Evolutionary conservation across 2,113 vertebrate species (phyloP).

Genomic region (Condylura cristata): DNA sequence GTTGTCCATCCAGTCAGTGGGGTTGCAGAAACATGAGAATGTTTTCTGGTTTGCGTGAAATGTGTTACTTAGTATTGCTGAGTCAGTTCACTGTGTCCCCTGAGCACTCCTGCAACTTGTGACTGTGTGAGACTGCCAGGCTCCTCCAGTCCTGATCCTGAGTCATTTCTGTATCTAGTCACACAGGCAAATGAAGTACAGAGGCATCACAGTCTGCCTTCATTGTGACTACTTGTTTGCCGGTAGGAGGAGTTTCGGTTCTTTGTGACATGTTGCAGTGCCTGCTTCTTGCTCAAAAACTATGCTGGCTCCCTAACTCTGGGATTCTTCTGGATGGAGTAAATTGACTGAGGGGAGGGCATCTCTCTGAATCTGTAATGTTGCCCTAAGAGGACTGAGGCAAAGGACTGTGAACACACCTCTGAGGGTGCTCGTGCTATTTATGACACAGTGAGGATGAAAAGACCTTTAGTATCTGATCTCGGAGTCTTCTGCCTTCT

Average conservation of each 20-base stretch:
- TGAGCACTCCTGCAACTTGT: neutral
- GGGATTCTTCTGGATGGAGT: neutral
- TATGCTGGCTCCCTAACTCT: neutral
- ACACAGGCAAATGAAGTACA: neutral
- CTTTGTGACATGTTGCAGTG: neutral
- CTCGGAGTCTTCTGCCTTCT: neutral
- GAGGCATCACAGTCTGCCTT: neutral
- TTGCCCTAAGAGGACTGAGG: too few species aligned
- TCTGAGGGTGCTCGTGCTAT: neutral
- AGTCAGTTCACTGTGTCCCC: neutral
- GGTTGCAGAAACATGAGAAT: too few species aligned
- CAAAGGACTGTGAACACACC: neutral
- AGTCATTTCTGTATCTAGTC: neutral
- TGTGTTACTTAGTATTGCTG: neutral
- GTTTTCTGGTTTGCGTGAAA: neutral
- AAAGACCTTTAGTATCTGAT: neutral
- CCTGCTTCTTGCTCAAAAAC: neutral
- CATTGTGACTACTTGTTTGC: neutral
- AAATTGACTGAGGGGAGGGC: too few species aligned
- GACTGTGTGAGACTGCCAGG: neutral
- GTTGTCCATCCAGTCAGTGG: too few species aligned
- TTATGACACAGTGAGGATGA: neutral
- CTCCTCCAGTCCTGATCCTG: neutral
- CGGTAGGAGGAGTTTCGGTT: neutral
- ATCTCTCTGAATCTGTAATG: neutral